Evolutionary conservation across 2,888 invertebrate species (phyloP), one percentile per base, ranked within the genome.

Genomic region (Selenia dentaria): DNA sequence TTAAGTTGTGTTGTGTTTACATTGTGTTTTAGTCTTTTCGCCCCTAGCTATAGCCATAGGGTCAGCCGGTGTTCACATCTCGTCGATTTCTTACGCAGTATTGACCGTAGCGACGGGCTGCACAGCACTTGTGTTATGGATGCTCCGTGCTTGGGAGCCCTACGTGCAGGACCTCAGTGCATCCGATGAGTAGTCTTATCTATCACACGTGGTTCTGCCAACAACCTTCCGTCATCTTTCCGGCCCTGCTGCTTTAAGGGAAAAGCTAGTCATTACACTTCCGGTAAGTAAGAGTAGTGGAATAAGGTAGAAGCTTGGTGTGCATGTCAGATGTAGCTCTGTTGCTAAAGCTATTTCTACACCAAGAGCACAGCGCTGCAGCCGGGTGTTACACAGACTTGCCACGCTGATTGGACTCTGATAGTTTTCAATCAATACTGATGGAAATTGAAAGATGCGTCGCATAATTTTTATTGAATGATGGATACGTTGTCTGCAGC

Each of bases 401-500:
- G 28, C 13, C 16, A 35, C 35, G n/a, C 25, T 13, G 26, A 11
- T 6, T 14, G 10, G 8, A 25, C 11, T 28, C 9, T 4, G 3
- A n/a, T 14, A 11, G 33, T 16, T 10, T 33, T 12, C 9, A 12
- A 8, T 11, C 9, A 16, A 9, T 39, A 12, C 6, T 16, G 27
- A n/a, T 6, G 18, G 25, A 38, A 10, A 8, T 10, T 13, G 18
- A 42, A 3, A 36, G 6, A 10, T 35, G 2, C 16, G 12, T 35
- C 14, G 26, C 32, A 2, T 20, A 24, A 11, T 13, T 34, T 6
- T 22, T 16, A 40, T 8, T 40, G 46, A 31, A 40, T 3, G 24
- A 36, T 36, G 18, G 8, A 22, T 41, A 26, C 36, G 41, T 52
- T 55, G 28, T 50, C 66, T 64, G 16, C 75, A 89, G 90, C 91